These are phyloP conservation scores for Bathynomus jamesi DNA, from an alignment of 1,140 invertebrate species.

Conservation along the genomic window DNA sequence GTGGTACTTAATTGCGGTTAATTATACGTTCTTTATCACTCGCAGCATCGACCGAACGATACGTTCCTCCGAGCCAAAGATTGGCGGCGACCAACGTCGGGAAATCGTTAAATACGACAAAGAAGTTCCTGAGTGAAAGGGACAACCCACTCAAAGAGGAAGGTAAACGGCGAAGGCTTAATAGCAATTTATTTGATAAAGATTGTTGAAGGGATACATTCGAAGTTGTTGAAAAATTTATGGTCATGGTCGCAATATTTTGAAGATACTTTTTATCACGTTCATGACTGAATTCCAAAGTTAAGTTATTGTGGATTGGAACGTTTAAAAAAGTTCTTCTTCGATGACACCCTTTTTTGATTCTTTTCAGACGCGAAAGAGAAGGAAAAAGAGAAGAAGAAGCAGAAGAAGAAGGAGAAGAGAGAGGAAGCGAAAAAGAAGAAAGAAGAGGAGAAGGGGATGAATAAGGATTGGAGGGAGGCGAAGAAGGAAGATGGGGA, in stretches of 20 bases:
- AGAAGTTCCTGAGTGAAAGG: conserved; percentile 33
- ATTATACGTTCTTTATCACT: no score
- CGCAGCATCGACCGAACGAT: conserved; percentile 30
- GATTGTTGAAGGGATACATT: no score
- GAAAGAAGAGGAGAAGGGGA: neutral
- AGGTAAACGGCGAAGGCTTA: neutral
- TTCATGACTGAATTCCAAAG: no score
- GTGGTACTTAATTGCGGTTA: no score
- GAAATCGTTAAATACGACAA: conserved; percentile 19
- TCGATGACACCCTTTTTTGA: no score
- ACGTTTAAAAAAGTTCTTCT: no score
- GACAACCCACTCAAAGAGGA: conserved; percentile 5
- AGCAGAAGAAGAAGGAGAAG: neutral
- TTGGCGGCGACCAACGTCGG: conserved; percentile 13
- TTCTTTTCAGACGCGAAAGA: no score
- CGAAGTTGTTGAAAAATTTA: no score
- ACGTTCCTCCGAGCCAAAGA: conserved; percentile 29
- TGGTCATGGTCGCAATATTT: no score
- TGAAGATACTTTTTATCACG: no score
- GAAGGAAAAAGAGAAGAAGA: neutral
- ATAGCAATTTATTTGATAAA: no score
- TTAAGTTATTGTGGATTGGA: no score
- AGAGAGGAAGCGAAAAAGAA: neutral
- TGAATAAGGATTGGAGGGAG: neutral
- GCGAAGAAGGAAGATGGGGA: neutral